Evolutionary conservation across 2,797 vertebrate genomes (phyloP).

Genomic region (Australoheros facetus): DNA sequence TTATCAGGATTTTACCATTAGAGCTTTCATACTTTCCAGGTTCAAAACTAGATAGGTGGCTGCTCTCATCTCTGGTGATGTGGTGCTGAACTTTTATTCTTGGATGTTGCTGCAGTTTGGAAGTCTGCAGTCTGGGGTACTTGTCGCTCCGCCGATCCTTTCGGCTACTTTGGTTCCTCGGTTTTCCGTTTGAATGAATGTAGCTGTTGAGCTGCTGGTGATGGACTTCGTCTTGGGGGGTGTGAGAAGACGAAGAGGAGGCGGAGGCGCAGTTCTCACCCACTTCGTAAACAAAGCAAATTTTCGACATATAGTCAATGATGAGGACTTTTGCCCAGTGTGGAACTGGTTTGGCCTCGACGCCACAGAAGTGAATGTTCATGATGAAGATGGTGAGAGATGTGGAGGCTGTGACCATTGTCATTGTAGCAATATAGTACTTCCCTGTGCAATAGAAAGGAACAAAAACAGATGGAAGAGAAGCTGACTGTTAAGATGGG

Average conservation of each 20-base stretch:
- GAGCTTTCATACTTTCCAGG: constrained; percentile 64
- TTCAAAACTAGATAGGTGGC: constrained; percentile 48
- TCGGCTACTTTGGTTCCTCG: constrained; percentile 22
- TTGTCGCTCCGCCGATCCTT: constrained; percentile 41
- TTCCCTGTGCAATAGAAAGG: constrained; percentile 63
- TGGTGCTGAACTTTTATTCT: constrained; percentile 67
- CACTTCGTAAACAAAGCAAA: constrained; percentile 94
- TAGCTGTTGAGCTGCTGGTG: constrained; percentile 42
- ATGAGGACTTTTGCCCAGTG: constrained; percentile 94
- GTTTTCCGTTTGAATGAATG: constrained; percentile 61
- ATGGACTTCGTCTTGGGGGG: constrained; percentile 48
- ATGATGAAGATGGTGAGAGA: constrained; percentile 97
- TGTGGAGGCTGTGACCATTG: constrained; percentile 96
- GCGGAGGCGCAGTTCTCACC: constrained; percentile 90
- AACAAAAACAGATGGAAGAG: not conserved
- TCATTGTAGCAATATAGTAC: constrained; percentile 96
- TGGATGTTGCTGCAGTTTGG: constrained; percentile 60
- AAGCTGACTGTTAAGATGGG: not conserved
- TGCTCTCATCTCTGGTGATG: constrained; percentile 67
- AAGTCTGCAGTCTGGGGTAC: constrained; percentile 61
- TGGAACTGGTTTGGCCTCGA: constrained; percentile 94
- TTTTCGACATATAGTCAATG: constrained; percentile 96
- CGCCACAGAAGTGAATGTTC: constrained; percentile 97
- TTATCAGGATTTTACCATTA: constrained; percentile 64
- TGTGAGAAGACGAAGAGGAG: constrained; percentile 61